Base-by-base conservation (phyloP, 64 coral and sea anemone species). In the Porites australiensis region DNA sequence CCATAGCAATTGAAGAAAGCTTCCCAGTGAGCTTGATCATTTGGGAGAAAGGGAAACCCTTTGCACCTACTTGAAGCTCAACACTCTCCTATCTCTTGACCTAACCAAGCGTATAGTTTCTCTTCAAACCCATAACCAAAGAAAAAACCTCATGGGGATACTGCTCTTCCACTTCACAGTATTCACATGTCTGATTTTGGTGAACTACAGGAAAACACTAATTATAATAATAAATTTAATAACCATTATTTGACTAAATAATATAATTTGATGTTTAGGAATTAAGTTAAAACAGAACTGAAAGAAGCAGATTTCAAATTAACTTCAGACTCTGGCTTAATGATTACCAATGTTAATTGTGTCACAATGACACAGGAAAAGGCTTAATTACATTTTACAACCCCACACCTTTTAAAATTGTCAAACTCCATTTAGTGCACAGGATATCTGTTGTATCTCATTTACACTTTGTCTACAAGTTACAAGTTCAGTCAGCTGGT, bases 401-500 rank as follows among this genome's bases (percentile, higher is more conserved):
- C 47, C 49, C 61, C 45, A 21, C 81, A 21, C 19, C 44, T 83
- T 66, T 65, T 49, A 83, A 48, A 83, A 67, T 61, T 47, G 14
- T 45, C 46, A 83, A 83, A 50, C 10, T 50, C 16, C 44, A 69
- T 69, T 84, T 84, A 49, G 13, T 49, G 73, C 15, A 74, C 46
- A 3, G 5, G 15, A 50, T 45, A 84, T 68, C 27, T 84, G 16
- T 51, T 84, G 59, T 67, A n/a, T 84, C 67, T 84, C 12, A 50
- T 84, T 68, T 51, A 19, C 62, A 69, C 8, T 65, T 84, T 23
- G 61, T 68, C 81, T 84, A 48, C 18, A 51, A n/a, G 47, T 9
- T 18, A 84, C 63, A 84, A 45, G 47, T 84, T 44, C 4, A 65
- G 81, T 68, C 62, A 84, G 22, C 63, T 84, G 81, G 62, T 84